Evolutionary conservation across 2,113 vertebrate species (phyloP).

Genomic region (Hystrix brachyura): DNA sequence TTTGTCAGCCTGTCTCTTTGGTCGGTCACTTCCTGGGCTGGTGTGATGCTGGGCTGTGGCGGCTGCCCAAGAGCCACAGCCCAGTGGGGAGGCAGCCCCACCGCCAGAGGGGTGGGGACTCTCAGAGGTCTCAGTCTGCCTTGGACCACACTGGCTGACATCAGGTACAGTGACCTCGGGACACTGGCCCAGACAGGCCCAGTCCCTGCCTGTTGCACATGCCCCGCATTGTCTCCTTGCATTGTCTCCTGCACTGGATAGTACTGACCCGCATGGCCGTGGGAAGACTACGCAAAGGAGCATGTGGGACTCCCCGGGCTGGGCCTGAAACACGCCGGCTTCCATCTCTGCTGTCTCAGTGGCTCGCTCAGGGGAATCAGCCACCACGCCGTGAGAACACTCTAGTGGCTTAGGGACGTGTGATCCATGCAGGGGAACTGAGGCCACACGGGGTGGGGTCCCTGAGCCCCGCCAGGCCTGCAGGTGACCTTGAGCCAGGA

Average conservation of each 20-base stretch:
- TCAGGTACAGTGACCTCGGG: fast-evolving
- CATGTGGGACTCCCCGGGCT: fast-evolving
- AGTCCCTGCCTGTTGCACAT: not conserved
- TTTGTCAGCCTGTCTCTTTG: too few species aligned
- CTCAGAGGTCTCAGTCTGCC: not conserved
- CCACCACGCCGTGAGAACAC: not conserved
- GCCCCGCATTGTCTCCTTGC: not conserved
- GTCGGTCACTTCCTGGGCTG: not conserved
- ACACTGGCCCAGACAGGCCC: not conserved
- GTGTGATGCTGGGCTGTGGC: not conserved
- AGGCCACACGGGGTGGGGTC: not conserved
- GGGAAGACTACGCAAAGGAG: fast-evolving
- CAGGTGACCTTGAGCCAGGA: not conserved
- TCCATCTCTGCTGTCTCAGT: too few species aligned
- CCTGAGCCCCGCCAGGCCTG: fast-evolving
- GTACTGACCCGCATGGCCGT: fast-evolving
- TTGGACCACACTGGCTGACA: not conserved
- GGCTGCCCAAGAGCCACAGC: not conserved
- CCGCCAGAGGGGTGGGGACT: too few species aligned
- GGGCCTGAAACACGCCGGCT: not conserved
- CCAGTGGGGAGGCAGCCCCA: not conserved
- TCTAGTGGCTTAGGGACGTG: not conserved
- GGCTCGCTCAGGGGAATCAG: not conserved
- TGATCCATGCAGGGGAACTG: fast-evolving
- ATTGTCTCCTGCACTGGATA: too few species aligned